Conservation (phyloP, 2,797 vertebrate genomes). For the Scarus forsteni region DNA sequence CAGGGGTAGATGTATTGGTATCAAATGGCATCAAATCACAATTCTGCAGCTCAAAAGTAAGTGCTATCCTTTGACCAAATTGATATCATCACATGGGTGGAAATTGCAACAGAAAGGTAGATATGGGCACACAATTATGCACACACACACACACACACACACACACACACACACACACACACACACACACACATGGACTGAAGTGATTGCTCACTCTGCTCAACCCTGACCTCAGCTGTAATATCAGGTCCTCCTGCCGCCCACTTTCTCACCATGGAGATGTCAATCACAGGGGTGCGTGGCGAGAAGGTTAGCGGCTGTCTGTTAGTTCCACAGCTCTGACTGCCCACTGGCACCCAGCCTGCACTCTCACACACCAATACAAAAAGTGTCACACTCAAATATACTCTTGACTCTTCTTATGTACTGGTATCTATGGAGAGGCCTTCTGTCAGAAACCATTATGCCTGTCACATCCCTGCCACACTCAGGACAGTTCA, state of each 20-base stretch:
- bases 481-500: background rate
- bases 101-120: constrained; percentile 74
- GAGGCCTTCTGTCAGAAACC: constrained; percentile 33
- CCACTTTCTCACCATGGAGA: constrained; percentile 71
- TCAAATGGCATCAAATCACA: constrained; percentile 70
- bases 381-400: background rate
- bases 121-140: constrained; percentile 41
- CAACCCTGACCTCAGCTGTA: constrained; percentile 79
- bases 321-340: constrained; percentile 67
- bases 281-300: constrained; percentile 75
- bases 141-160: constrained; percentile 18
- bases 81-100: constrained; percentile 72
- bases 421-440: constrained; percentile 9
- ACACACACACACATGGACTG: constrained; percentile 28
- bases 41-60: constrained; percentile 67
- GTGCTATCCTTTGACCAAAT: constrained; percentile 67
- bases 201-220: constrained; percentile 72
- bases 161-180: constrained; percentile 15
- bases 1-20: constrained; percentile 38
- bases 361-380: constrained; percentile 6
- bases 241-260: constrained; percentile 69
- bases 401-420: constrained; percentile 2
- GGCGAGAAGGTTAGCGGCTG: constrained; percentile 67
- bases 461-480: constrained; percentile 6
- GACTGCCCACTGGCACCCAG: constrained; percentile 24